Percentiles rank a stretch among this genome's conserved stretches.
Conservation (phyloP, 2,113 vertebrate species). For the Sigmodon hispidus region DNA sequence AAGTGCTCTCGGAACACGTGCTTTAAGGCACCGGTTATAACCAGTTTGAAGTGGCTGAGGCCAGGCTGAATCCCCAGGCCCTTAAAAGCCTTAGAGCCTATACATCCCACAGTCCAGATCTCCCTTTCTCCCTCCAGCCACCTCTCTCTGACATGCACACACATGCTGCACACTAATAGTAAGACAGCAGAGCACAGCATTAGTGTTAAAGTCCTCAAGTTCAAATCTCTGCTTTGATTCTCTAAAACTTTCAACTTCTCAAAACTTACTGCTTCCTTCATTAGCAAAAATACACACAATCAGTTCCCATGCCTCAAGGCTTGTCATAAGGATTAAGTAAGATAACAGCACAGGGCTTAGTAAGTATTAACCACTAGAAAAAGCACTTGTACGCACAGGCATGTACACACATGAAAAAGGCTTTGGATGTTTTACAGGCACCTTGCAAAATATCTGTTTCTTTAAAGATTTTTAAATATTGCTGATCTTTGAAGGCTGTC, state of each 20-base stretch:
- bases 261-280: not conserved
- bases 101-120: too few species aligned
- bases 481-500: not conserved
- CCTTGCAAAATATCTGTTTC: not conserved
- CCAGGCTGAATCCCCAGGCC: too few species aligned
- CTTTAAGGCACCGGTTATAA: too few species aligned
- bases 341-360: not conserved
- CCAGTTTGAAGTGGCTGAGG: too few species aligned
- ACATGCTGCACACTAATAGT: not conserved
- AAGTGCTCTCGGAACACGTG: too few species aligned
- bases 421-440: not conserved
- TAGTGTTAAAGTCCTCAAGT: not conserved
- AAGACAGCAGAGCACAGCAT: not conserved
- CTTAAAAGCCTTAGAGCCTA: too few species aligned
- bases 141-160: too few species aligned
- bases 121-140: not conserved
- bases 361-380: not conserved
- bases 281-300: not conserved
- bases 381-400: rapidly evolving
- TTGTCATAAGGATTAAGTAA: not conserved
- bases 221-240: not conserved
- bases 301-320: not conserved
- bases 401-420: not conserved
- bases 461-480: constrained; percentile 12
- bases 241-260: not conserved